A percentile compares a stretch with the other conserved stretches of the same genome.
phyloP scores from a whole-genome alignment of 2,797 vertebrate species.

The Rhynchotus rufescens region DNA sequence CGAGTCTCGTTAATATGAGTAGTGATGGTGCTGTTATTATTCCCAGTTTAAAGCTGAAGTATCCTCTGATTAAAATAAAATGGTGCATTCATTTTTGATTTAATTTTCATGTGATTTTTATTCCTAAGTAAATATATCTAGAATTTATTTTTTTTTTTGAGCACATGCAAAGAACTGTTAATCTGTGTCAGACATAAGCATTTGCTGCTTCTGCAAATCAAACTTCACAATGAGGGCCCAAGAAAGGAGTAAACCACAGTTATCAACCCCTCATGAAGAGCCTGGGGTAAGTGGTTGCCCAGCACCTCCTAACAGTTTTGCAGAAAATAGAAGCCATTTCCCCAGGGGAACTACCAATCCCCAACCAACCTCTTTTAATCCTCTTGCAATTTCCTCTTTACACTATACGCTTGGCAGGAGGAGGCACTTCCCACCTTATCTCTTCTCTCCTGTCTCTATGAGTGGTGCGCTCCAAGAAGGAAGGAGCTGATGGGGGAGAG shows the following conservation, averaged over 20 bases:
- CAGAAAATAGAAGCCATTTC: background rate
- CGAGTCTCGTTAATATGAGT: background rate
- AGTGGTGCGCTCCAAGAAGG: background rate
- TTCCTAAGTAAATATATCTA: background rate
- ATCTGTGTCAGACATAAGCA: background rate
- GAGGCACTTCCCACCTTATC: background rate
- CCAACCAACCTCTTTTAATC: too few relatives aligned
- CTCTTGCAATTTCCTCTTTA: background rate
- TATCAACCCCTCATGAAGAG: background rate
- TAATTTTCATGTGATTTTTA: too few relatives aligned
- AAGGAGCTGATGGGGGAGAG: background rate
- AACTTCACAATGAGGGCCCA: background rate
- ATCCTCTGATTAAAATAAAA: background rate
- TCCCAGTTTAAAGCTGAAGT: background rate
- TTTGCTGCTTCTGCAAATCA: background rate
- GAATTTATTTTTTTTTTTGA: background rate
- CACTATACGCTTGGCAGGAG: background rate
- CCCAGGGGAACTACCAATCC: background rate
- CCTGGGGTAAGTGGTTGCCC: background rate
- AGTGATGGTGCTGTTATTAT: background rate
- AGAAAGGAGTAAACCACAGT: background rate
- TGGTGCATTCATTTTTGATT: background rate
- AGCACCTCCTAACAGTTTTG: background rate
- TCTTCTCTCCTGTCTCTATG: background rate
- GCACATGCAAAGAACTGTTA: background rate